Conservation (phyloP, 1,140 invertebrate species). For the Cyphomyrmex costatus region DNA sequence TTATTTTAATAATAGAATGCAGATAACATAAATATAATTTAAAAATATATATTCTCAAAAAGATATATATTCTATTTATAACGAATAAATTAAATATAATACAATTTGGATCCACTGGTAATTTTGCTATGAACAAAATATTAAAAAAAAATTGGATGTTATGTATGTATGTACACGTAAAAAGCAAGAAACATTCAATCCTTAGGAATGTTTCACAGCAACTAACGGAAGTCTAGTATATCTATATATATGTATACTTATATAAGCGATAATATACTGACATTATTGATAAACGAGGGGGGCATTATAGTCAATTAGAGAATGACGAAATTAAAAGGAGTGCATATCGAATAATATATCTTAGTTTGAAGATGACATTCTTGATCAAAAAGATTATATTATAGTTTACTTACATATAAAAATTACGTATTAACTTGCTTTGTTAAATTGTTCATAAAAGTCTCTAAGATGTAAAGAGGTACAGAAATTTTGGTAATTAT, state of each 20-base stretch:
- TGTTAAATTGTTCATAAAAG: neutral
- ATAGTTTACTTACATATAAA: neutral
- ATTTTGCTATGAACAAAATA: neutral
- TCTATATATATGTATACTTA: neutral
- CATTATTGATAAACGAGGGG: conserved; percentile 19
- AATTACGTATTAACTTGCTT: neutral
- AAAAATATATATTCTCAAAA: neutral
- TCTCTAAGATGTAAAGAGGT: neutral
- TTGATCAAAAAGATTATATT: neutral
- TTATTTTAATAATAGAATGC: conserved; percentile 1
- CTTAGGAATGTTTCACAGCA: neutral
- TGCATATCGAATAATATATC: neutral
- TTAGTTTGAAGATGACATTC: neutral
- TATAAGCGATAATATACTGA: conserved; percentile 7
- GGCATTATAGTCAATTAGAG: conserved; percentile 2
- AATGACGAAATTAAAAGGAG: neutral
- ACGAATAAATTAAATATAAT: neutral
- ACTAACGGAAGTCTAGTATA: neutral
- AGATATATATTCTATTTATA: neutral
- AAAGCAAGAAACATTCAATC: neutral
- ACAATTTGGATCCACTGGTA: neutral
- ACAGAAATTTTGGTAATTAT: neutral
- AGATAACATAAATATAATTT: neutral
- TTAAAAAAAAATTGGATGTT: neutral
- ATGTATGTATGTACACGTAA: neutral